Conservation (phyloP, 2,797 vertebrate genomes). For the Chaenodraco wilsoni region DNA sequence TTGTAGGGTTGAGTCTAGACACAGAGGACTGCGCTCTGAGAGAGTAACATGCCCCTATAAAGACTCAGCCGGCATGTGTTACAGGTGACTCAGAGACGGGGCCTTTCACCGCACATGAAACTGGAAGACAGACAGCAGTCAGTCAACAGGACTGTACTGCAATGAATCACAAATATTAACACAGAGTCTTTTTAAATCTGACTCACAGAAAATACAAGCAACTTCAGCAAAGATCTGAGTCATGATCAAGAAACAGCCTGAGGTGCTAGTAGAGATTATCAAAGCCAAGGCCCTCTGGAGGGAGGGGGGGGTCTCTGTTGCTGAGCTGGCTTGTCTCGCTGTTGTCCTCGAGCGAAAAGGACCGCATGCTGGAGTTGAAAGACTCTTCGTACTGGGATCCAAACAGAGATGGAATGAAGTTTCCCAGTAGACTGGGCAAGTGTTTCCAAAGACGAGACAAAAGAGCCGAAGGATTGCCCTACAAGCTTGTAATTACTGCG, state of each 20-base stretch:
- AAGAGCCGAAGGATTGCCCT: constrained; percentile 69
- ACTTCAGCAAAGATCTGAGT: constrained; percentile 41
- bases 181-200: constrained; percentile 18
- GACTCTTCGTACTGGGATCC: constrained; percentile 49
- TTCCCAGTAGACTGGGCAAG: constrained; percentile 68
- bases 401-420: constrained; percentile 64
- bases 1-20: constrained; percentile 45
- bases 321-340: constrained; percentile 38
- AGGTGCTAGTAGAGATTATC: constrained; percentile 4
- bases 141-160: constrained; percentile 37
- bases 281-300: constrained; percentile 19
- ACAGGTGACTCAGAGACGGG: constrained; percentile 33
- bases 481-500: constrained; percentile 82
- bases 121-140: constrained; percentile 44
- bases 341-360: constrained; percentile 48
- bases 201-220: constrained; percentile 29
- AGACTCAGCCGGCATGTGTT: constrained; percentile 25
- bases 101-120: constrained; percentile 14
- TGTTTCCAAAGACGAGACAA: constrained; percentile 75
- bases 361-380: constrained; percentile 53
- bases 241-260: constrained; percentile 28
- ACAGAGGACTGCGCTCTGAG: constrained; percentile 22
- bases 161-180: constrained; percentile 49
- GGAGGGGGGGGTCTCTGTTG: constrained; percentile 12
- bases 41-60: constrained; percentile 18